A percentile compares a stretch with the other conserved stretches of the same genome.
Conservation (phyloP, 2,113 vertebrate genomes). For the Dryoscopus gambensis region DNA sequence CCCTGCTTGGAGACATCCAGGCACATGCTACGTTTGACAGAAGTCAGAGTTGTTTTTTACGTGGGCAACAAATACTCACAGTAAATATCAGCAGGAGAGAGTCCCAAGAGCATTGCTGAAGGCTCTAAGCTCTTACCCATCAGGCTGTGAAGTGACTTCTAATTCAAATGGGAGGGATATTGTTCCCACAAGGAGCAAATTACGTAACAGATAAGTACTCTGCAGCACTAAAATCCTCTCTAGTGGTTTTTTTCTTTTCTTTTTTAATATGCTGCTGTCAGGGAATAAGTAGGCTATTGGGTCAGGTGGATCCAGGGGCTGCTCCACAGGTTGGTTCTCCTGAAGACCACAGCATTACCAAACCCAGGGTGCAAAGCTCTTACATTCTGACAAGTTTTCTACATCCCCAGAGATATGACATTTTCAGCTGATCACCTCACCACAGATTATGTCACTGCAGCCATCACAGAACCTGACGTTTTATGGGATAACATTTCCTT, state of each 20-base stretch:
- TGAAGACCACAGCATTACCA: background rate
- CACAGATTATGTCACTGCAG: background rate
- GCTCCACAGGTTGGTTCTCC: background rate
- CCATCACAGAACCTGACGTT: background rate
- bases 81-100: background rate
- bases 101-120: background rate
- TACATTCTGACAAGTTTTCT: background rate
- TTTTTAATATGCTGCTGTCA: background rate
- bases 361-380: background rate
- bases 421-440: background rate
- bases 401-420: background rate
- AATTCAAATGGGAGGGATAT: constrained; percentile 1
- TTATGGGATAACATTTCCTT: background rate
- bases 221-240: background rate
- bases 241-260: background rate
- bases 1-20: background rate
- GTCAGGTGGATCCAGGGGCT: background rate
- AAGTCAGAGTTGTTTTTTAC: background rate
- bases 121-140: constrained; percentile 3
- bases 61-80: background rate
- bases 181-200: background rate
- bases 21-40: background rate
- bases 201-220: background rate
- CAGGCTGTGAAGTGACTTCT: background rate
- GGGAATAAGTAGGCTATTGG: background rate